Evolutionary conservation across 1,140 invertebrate genomes (phyloP), one percentile per base, ranked within the genome.

Genomic region (Drosophila sechellia): DNA sequence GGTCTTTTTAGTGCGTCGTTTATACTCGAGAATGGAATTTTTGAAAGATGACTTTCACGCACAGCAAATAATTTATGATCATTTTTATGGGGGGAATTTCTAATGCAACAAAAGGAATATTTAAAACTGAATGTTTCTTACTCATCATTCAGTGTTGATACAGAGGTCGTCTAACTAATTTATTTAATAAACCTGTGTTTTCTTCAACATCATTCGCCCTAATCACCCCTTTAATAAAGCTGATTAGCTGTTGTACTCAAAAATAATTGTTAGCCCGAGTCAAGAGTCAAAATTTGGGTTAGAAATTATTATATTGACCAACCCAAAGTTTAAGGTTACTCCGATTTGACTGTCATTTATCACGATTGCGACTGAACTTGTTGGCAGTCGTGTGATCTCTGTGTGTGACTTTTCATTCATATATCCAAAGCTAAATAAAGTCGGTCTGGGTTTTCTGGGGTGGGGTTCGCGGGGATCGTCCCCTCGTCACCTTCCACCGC

Each of bases 241-340:
- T 39, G 37, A 39, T 13, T 39, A 39, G 37, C 37, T 27, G 25
- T 27, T 34, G 54, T 8, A 64, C 63, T 49, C 63, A 4, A 13
- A 48, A 48, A 49, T 65, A 65, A 20, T 35, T 46, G 31, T 17
- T 10, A 65, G 13, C 49, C 17, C 3, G 5, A 34, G 15, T 10
- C 35, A 79, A 63, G 49, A 77, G 73, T 79, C 63, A 77, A 84
- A 66, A 73, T 77, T 64, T 83, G 79, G 65, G 46, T 54, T 58
- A 49, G 43, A 68, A 35, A 63, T 73, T 53, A 42, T 46, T 54
- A 49, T 53, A 71, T 70, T 34, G 39, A 42, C 20, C 35, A 59
- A 64, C 46, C 27, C 59, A 79, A 81, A 87, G 81, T 87, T 86
- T 87, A 81, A 86, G 81, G 81, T 68, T 71, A 52, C 81, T 78